phyloP scores from a whole-genome alignment of 2,888 invertebrate genomes.

The Elegia similella region DNA sequence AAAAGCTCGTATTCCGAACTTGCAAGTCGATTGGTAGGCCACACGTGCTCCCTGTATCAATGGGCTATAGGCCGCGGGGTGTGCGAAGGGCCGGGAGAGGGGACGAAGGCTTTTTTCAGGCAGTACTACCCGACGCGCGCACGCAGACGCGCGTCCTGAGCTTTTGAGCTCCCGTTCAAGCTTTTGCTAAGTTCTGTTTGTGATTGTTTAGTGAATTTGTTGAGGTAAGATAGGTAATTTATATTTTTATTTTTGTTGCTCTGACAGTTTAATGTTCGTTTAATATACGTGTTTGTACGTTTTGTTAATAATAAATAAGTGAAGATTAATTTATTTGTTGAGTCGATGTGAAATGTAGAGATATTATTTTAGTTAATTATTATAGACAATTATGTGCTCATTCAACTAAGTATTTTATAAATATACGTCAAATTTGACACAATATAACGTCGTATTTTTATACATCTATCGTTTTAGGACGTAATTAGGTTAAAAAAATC shows the following conservation, averaged over 20 bases:
- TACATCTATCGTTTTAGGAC: too few relatives aligned
- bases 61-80: conserved; percentile 40
- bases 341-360: too few relatives aligned
- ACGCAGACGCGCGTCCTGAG: conserved; percentile 51
- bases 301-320: neutral
- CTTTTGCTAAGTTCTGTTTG: conserved; percentile 20
- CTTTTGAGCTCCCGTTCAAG: conserved; percentile 29
- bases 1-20: conserved; percentile 44
- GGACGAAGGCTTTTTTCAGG: conserved; percentile 77
- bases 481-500: too few relatives aligned
- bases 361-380: too few relatives aligned
- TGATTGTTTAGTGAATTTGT: conserved; percentile 22
- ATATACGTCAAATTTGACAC: too few relatives aligned
- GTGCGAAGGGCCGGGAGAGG: conserved; percentile 38
- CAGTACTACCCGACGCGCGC: conserved; percentile 63
- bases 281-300: neutral
- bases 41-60: conserved; percentile 68
- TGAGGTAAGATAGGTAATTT: conserved; percentile 21
- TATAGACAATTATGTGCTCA: too few relatives aligned
- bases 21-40: conserved; percentile 50
- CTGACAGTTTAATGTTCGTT: neutral
- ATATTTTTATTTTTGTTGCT: neutral
- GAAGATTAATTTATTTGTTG: too few relatives aligned
- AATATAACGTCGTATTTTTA: too few relatives aligned
- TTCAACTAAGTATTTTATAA: too few relatives aligned